Percentiles rank a stretch among this genome's conserved stretches.
Conservation (phyloP, 2,888 invertebrate species). For the Podotricha telesiphe region DNA sequence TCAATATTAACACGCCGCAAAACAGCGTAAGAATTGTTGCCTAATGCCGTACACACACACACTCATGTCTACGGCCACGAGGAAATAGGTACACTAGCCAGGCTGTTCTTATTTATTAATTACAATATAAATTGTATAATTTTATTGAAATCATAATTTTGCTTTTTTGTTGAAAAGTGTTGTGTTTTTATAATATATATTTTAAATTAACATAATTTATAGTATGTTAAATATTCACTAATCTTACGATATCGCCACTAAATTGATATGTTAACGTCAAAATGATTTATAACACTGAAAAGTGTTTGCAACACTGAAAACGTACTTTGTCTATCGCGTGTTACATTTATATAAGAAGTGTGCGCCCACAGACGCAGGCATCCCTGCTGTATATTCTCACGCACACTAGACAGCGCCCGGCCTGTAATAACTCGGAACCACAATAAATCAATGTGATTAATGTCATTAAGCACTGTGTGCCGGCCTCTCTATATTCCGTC, state of each 20-base stretch:
- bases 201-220: not conserved
- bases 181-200: not conserved
- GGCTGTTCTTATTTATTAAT: conserved; percentile 56
- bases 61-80: conserved; percentile 55
- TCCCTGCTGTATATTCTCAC: conserved; percentile 56
- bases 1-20: conserved; percentile 84
- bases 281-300: not conserved
- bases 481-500: conserved; percentile 84
- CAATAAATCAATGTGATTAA: conserved; percentile 85
- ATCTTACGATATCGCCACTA: not conserved
- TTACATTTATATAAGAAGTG: conserved; percentile 77
- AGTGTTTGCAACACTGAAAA: not conserved
- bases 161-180: not conserved
- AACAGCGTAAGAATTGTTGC: conserved; percentile 84
- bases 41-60: conserved; percentile 80
- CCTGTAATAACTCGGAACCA: conserved; percentile 85
- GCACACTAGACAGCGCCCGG: conserved; percentile 69
- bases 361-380: conserved; percentile 54
- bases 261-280: not conserved
- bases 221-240: not conserved
- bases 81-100: conserved; percentile 59
- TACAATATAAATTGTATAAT: not conserved
- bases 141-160: not conserved
- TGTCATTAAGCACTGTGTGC: conserved; percentile 84
- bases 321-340: conserved; percentile 66